phyloP scores from a whole-genome alignment of 2,888 invertebrate genomes.

The Tyria jacobaeae region DNA sequence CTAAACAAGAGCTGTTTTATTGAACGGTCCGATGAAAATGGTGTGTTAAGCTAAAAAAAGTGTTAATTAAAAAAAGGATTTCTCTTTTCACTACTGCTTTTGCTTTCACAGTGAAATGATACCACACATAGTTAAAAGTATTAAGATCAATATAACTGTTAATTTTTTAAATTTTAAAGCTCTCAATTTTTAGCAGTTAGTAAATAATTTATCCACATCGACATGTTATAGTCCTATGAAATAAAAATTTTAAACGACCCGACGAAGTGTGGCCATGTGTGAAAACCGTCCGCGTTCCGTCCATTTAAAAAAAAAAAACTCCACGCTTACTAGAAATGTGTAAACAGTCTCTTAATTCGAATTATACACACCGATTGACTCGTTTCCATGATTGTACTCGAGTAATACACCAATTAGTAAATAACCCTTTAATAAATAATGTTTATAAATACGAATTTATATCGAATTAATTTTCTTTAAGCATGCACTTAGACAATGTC shows the following conservation, averaged over 20 bases:
- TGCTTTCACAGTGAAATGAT: too few relatives aligned
- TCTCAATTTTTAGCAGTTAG: conserved; percentile 1
- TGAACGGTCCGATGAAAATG: background rate
- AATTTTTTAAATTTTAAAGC: background rate
- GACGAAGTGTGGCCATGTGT: conserved; percentile 75
- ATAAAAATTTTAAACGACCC: conserved; percentile 48
- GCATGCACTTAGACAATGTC: conserved; percentile 74
- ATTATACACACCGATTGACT: conserved; percentile 81
- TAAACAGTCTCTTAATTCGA: conserved; percentile 83
- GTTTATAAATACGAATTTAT: conserved; percentile 69
- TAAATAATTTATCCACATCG: conserved; percentile 12
- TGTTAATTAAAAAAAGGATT: background rate
- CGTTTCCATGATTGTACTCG: conserved; percentile 76
- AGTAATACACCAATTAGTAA: conserved; percentile 78
- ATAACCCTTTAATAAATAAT: conserved; percentile 71
- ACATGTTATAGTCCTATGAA: conserved; percentile 27
- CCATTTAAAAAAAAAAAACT: conserved; percentile 70
- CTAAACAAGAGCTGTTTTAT: conserved; percentile 13
- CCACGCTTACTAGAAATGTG: conserved; percentile 68
- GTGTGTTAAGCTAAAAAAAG: background rate
- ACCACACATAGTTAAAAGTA: background rate
- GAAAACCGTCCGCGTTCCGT: conserved; percentile 70
- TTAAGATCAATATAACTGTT: background rate
- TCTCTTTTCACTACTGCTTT: background rate
- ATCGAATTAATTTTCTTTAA: conserved; percentile 67